Conservation (phyloP, 2,797 vertebrate species). For the Danio albolineatus region DNA sequence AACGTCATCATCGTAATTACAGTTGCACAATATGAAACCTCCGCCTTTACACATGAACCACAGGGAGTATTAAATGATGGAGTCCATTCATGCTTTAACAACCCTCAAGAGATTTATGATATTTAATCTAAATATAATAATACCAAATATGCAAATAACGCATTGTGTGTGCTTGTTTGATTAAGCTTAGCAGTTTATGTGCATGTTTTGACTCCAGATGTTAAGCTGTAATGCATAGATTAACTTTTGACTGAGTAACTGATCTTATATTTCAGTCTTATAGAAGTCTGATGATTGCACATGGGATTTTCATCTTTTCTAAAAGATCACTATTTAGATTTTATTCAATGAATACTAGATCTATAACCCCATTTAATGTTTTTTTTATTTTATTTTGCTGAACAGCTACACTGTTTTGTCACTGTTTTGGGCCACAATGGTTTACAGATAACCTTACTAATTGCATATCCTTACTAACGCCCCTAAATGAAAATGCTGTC, state of each 20-base stretch:
- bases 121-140: neutral
- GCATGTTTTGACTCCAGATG: neutral
- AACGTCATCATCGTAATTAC: conserved; percentile 26
- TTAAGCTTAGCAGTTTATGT: neutral
- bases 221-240: neutral
- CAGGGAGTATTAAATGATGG: neutral
- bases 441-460: no score
- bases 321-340: neutral
- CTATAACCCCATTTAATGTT: neutral
- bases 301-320: neutral
- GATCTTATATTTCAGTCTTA: neutral
- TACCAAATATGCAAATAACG: neutral
- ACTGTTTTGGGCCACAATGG: no score
- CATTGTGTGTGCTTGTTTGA: neutral
- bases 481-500: no score
- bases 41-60: neutral
- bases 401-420: neutral
- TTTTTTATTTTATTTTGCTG: neutral
- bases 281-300: neutral
- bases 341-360: neutral
- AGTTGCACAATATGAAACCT: conserved; percentile 21
- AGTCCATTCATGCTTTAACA: neutral
- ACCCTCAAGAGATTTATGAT: neutral
- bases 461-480: no score
- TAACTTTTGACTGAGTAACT: neutral